Conservation (phyloP, 2,113 vertebrate genomes). For the Erpornis zantholeuca region DNA sequence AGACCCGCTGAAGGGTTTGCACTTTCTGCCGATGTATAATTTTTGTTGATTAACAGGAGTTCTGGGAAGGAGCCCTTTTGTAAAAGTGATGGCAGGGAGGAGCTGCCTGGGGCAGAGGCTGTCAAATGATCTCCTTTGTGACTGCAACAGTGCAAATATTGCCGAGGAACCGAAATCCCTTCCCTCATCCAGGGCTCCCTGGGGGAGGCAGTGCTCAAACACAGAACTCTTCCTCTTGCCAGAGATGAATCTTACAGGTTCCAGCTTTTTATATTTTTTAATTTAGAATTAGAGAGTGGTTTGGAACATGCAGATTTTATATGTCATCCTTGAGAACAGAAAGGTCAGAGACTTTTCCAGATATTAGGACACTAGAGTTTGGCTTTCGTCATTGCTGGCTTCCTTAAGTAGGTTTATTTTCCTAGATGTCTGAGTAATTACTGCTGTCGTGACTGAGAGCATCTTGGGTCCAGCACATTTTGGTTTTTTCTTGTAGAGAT, state of each 20-base stretch:
- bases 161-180: not conserved
- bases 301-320: not conserved
- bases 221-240: not conserved
- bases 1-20: constrained; percentile 1
- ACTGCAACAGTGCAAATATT: not conserved
- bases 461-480: not conserved
- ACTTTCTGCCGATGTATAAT: constrained; percentile 49
- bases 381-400: not conserved
- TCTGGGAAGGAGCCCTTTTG: constrained; percentile 46
- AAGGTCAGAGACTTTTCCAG: not conserved
- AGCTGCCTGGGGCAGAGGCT: constrained; percentile 32
- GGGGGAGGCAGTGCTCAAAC: not conserved
- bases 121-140: constrained; percentile 39
- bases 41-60: constrained; percentile 62
- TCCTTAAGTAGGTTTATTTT: not conserved
- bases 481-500: not conserved
- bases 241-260: not conserved
- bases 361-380: not conserved
- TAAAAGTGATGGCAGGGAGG: constrained; percentile 19
- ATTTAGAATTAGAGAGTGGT: not conserved
- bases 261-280: not conserved
- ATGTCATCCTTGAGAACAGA: not conserved
- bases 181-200: not conserved
- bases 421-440: not conserved
- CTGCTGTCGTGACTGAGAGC: not conserved